These are phyloP conservation scores for Campaea margaritaria DNA, from an alignment of 2,888 invertebrate genomes.

Conservation along the genomic window DNA sequence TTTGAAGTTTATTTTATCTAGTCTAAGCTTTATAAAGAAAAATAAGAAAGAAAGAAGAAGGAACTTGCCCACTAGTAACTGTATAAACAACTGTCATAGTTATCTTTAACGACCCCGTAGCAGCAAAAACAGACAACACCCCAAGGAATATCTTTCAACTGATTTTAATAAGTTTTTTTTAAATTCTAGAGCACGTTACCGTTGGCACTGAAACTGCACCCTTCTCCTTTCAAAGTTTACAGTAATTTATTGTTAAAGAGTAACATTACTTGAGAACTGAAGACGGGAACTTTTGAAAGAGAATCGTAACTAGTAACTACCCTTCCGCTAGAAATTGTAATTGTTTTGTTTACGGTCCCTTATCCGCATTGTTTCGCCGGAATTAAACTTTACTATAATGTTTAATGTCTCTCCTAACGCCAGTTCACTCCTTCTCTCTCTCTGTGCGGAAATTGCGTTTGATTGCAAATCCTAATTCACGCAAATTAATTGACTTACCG, in stretches of 20 bases:
- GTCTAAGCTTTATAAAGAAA: too few species aligned
- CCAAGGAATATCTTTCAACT: constrained; percentile 16
- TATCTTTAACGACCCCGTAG: constrained; percentile 3
- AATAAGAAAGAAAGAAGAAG: background rate
- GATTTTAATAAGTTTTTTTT: constrained; percentile 30
- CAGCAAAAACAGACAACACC: background rate
- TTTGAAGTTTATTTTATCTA: too few species aligned
- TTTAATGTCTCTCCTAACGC: constrained; percentile 53
- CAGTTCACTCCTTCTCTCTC: constrained; percentile 23
- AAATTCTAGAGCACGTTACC: constrained; percentile 14
- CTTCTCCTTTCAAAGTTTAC: constrained; percentile 54
- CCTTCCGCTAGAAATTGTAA: constrained; percentile 61
- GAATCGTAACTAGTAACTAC: constrained; percentile 66
- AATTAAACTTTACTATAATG: constrained; percentile 68
- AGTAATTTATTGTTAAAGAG: constrained; percentile 65
- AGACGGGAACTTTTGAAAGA: constrained; percentile 62
- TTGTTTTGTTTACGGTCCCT: constrained; percentile 70
- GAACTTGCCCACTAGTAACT: background rate
- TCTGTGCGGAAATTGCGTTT: constrained; percentile 29
- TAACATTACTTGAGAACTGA: constrained; percentile 60
- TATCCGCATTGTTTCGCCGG: constrained; percentile 62
- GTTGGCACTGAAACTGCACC: constrained; percentile 41
- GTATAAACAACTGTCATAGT: background rate
- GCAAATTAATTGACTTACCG: constrained; percentile 22
- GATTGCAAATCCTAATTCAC: constrained; percentile 28